Base-by-base conservation (phyloP, 2,113 vertebrate genomes). In the Pleuronectes platessa region DNA sequence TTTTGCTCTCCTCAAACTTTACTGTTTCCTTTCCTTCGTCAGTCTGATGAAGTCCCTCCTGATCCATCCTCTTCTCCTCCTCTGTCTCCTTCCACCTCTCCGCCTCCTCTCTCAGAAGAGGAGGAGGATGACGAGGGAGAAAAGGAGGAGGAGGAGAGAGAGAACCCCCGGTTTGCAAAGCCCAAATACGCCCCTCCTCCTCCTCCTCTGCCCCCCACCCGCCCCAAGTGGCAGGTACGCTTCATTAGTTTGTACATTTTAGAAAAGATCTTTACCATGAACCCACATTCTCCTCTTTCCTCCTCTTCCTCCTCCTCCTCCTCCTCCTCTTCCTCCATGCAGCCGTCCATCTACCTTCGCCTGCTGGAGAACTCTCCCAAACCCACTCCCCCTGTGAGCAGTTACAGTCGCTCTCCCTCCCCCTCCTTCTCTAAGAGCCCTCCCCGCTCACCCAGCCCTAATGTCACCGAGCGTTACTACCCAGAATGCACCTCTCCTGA, bases 91-190 rank as follows among this genome's bases (percentile, higher is more conserved):
- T 68, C 76, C 61, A 68, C 75, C 62, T 59, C 83, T 4, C 56
- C 84, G 4, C 62, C 58, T 80, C 85, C 71, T 78, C 58, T 49
- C 54, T 81, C 74, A 21, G 75, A 76, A 12, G 73, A 84, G 0
- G 82, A 84, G 0, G 82, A 85, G 2, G 81, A 79, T 1, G 75
- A 80, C 17, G 62, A 74, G 2, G 74, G 68, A 2, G 47, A 59
- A 51, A 55, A 78, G 23, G 77, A 74, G 23, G 66, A 78, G 23
- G 77, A 77, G 26, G 66, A 47, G 53, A 42, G 15, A 21, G 79
- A 92, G 27, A 93, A 90, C 60, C 92, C 90, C 8, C 90, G 92
- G 60, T 93, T 93, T 85, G 90, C 90, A 24, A 92, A 91, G 64
- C 88, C 92, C n/a, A 91, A 89, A 53, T 51, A 79, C 3, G 13